Evolutionary conservation across 2,888 invertebrate species (phyloP), one percentile per base, ranked within the genome.

Genomic region (Drosophila neoperkinsi): DNA sequence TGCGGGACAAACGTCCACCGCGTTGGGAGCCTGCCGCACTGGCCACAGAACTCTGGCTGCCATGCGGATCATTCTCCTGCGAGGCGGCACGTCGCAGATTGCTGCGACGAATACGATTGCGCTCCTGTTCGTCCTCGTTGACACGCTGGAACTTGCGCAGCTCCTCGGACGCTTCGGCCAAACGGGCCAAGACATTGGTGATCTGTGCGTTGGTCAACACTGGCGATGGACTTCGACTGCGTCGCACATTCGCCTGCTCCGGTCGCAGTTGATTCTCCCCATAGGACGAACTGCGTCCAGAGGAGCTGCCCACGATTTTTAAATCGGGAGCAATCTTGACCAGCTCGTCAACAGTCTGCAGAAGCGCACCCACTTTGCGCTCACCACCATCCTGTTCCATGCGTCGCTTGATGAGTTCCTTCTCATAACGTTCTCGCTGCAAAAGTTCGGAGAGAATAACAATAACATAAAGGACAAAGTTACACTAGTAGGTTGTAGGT

Each of bases 331-430:
- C 96, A 74, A 96, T 94, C 91, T 96, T 96, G 92, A 96, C 96
- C 50, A 97, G 93, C 84, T 96, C 96, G 74, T 97, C 97, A 52
- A 97, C 96, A 72, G 97, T 96, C 91, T 97, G 96, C 69, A 97
- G 92, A 43, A 97, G 93, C 61, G 95, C 95, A 31, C 96, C 96
- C 66, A 97, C 95, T 88, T 96, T 96, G 71, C 95, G 94, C 72
- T 97, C 96, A 77, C 97, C 97, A 73, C 97, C 97, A 85, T 96
- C 96, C 92, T 95, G 94, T 75, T 94, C 93, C 88, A 93, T 84
- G 57, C 93, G 91, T n/a, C 95, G 94, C 93, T 95, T 95, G 57
- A 94, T 96, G 64, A 97, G 94, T 90, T 97, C 98, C 80, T 96
- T 95, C 87, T 98, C 98, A 91, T 96, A 95, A 1, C 97, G 94